Conservation (phyloP, 2,888 invertebrate genomes). For the Norana najaformis region DNA sequence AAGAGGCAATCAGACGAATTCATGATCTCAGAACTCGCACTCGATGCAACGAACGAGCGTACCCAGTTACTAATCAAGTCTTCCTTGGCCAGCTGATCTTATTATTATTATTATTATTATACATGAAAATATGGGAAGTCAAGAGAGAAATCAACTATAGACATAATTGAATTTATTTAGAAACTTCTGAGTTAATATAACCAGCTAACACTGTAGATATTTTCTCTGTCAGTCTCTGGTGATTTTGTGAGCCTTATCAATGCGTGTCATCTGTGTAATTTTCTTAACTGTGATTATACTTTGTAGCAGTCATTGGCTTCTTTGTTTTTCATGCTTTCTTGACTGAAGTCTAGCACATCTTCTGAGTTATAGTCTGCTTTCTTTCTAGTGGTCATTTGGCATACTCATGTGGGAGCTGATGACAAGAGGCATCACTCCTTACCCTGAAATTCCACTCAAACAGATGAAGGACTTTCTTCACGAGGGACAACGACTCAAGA, state of each 20-base stretch:
- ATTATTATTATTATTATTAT: too few species aligned
- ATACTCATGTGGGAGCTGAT: conserved; percentile 65
- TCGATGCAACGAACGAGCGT: too few species aligned
- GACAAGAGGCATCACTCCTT: conserved; percentile 64
- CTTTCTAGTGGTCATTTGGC: conserved; percentile 64
- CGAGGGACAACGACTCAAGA: conserved; percentile 62
- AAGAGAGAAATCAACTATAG: too few species aligned
- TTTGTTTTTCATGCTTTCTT: neutral
- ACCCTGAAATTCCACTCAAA: conserved; percentile 64
- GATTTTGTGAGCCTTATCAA: too few species aligned
- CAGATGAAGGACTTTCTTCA: conserved; percentile 64
- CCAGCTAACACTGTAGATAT: neutral
- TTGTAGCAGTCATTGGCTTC: neutral
- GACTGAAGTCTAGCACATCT: neutral
- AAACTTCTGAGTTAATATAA: neutral
- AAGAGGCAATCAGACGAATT: too few species aligned
- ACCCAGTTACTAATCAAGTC: too few species aligned
- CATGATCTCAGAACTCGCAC: too few species aligned
- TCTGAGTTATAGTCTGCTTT: neutral
- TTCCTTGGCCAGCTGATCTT: too few species aligned
- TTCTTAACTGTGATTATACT: neutral
- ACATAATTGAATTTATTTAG: neutral
- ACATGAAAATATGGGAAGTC: too few species aligned
- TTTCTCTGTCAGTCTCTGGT: too few species aligned
- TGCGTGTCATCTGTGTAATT: neutral